Evolutionary conservation across 2,113 vertebrate species (phyloP), one percentile per base, ranked within the genome.

Genomic region (Suricata suricatta): DNA sequence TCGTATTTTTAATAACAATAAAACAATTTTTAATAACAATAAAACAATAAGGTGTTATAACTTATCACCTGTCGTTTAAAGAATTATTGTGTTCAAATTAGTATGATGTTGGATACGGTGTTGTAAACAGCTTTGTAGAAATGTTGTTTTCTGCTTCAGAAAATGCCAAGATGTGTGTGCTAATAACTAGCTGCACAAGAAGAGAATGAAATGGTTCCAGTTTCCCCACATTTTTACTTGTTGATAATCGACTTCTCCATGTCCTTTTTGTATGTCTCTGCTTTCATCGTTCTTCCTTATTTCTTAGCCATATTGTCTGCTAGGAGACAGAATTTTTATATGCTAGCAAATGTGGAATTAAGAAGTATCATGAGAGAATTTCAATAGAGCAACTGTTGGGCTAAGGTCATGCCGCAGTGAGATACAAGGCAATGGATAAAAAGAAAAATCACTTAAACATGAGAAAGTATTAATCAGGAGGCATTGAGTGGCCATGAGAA

Each of bases 401-500:
- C 54, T 93, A 82, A 85, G 23, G 27, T 88, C 71, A 68, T 44
- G 19, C 44, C 88, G 88, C 17, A 50, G 31, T 94, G 74, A 90
- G 19, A 84, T 71, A 87, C 7, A 93, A 97, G 90, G 76, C 31
- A 81, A 86, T 63, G 15, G 1, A 29, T 41, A 81, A 74, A 31
- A 88, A 80, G 74, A 96, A 92, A 96, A 96, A 88, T 95, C 84
- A 95, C 64, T 95, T 77, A 95, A 66, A 84, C 63, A 12, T 17
- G 66, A 96, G 47, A 74, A 93, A 71, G 29, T 90, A 87, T 92
- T 89, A 97, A 90, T 94, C 76, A 96, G 63, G 27, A 89, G 69
- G 90, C 95, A 90, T 76, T 57, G 93, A 76, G 84, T 92, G 38
- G 95, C 50, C 29, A 0, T 88, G 50, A 71, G 71, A 92, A 91